phyloP scores from a whole-genome alignment of 1,140 invertebrate species.

The Bombus breviceps region DNA sequence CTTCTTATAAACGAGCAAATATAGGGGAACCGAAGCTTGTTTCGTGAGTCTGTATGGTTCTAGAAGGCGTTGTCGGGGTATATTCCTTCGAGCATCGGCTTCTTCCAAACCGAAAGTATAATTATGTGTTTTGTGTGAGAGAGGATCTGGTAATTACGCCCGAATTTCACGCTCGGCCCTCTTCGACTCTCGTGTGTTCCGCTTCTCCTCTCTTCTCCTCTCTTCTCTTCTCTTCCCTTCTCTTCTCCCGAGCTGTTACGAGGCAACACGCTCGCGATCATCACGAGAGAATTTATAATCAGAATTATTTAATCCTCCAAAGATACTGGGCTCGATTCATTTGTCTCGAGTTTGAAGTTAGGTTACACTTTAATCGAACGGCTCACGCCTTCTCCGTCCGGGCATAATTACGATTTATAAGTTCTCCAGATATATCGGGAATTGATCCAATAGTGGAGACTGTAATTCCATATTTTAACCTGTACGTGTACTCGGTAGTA shows the following conservation, averaged over 20 bases:
- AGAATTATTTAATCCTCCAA: not conserved
- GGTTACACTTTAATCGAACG: conserved; percentile 35
- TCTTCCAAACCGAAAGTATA: conserved; percentile 12
- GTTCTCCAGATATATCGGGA: not conserved
- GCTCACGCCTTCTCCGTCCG: not conserved
- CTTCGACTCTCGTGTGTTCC: not conserved
- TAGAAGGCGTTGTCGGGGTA: not conserved
- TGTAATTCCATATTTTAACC: conserved; percentile 12
- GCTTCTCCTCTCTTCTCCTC: not conserved
- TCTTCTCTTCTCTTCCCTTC: too few relatives aligned
- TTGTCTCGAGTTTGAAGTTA: not conserved
- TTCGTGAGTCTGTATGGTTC: not conserved
- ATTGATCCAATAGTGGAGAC: not conserved
- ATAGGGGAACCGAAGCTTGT: not conserved
- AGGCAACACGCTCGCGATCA: too few relatives aligned
- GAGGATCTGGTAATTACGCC: conserved; percentile 20
- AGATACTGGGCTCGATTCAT: not conserved
- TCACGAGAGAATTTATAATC: conserved; percentile 11
- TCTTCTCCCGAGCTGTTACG: too few relatives aligned
- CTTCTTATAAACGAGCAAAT: not conserved
- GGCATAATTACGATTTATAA: conserved; percentile 30
- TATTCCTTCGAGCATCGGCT: not conserved
- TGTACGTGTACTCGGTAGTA: not conserved
- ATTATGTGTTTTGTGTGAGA: conserved; percentile 20
- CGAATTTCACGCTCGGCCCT: conserved; percentile 34